These are phyloP conservation scores for Drosophila mayaguana DNA, from an alignment of 2,888 invertebrate species.

Conservation along the genomic window DNA sequence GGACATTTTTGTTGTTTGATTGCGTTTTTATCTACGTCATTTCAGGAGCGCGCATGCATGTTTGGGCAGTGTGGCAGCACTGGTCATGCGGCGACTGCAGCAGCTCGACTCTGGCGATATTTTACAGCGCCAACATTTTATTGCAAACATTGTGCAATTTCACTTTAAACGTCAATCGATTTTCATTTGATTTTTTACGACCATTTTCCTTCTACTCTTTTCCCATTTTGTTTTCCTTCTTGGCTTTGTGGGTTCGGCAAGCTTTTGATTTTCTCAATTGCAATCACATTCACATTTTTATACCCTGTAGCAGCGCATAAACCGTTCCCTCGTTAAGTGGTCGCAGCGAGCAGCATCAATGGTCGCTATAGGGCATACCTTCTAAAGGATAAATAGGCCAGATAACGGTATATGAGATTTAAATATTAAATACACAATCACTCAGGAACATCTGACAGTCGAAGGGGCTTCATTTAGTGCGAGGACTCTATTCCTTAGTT, in stretches of 20 bases:
- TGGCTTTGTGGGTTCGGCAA: conserved; percentile 32
- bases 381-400: too few species aligned
- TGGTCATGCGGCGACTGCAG: conserved; percentile 30
- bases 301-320: conserved; percentile 19
- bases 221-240: conserved; percentile 1
- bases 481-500: not conserved
- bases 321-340: not conserved
- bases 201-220: conserved; percentile 30
- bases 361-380: not conserved
- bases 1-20: conserved; percentile 71
- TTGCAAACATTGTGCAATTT: conserved; percentile 78
- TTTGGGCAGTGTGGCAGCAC: conserved; percentile 37
- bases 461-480: not conserved
- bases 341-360: not conserved
- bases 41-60: conserved; percentile 56
- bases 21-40: conserved; percentile 79
- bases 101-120: conserved; percentile 55
- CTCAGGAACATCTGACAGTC: not conserved
- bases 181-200: conserved; percentile 78
- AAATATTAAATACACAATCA: too few species aligned
- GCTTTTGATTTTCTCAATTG: conserved; percentile 53
- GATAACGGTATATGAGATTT: too few species aligned
- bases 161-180: conserved; percentile 79
- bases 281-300: conserved; percentile 35
- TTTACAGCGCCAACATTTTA: conserved; percentile 77